These are phyloP conservation scores for Altica lythri DNA, from an alignment of 2,888 invertebrate species.

Conservation along the genomic window DNA sequence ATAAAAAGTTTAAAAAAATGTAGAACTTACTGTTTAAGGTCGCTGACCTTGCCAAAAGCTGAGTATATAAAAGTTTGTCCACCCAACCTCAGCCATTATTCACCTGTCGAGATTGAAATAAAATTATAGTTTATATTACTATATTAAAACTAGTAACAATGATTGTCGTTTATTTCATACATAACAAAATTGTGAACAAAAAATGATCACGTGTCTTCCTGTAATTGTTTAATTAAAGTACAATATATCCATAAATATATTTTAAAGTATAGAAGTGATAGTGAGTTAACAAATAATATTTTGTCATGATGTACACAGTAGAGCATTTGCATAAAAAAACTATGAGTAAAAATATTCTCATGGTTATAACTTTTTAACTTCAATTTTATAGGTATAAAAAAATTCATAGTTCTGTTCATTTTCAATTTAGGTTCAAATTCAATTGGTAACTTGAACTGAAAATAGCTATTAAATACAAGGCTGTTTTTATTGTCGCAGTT, in stretches of 20 bases:
- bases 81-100: background rate
- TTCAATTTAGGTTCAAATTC: too few relatives aligned
- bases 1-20: background rate
- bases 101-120: background rate
- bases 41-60: background rate
- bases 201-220: slow-evolving; percentile 13
- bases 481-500: background rate
- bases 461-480: too few relatives aligned
- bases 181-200: background rate
- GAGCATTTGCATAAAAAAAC: too few relatives aligned
- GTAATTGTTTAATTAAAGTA: slow-evolving; percentile 21
- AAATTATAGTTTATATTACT: background rate
- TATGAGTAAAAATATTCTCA: too few relatives aligned
- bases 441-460: too few relatives aligned
- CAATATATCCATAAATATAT: too few relatives aligned
- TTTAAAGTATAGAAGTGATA: slow-evolving; percentile 10
- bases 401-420: too few relatives aligned
- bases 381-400: too few relatives aligned
- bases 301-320: too few relatives aligned
- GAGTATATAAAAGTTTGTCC: too few relatives aligned
- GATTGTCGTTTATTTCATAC: background rate
- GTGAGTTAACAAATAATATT: too few relatives aligned
- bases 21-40: background rate
- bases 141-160: background rate
- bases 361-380: too few relatives aligned